These are phyloP conservation scores for Tonatia bakeri DNA, from an alignment of 2,113 vertebrate species.

Conservation along the genomic window DNA sequence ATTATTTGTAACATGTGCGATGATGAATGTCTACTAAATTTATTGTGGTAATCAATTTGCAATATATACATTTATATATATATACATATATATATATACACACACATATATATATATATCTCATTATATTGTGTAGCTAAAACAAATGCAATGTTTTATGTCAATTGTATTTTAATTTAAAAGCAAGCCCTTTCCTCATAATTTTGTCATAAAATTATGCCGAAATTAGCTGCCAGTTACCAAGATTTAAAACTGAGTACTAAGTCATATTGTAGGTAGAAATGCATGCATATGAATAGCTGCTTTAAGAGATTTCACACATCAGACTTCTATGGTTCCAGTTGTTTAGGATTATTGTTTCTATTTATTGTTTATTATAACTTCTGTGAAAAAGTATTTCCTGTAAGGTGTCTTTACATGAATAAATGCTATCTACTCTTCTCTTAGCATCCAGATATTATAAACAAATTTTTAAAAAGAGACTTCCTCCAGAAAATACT, in stretches of 20 bases:
- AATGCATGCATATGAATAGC: background rate
- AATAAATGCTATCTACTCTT: background rate
- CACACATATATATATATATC: background rate
- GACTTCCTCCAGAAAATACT: background rate
- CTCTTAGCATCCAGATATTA: background rate
- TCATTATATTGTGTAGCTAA: no score
- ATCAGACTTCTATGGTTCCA: background rate
- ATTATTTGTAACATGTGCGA: background rate
- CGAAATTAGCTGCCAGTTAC: background rate
- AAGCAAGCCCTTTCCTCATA: background rate
- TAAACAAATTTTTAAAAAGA: background rate
- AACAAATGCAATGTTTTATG: background rate
- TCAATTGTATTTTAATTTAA: background rate
- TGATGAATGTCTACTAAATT: background rate
- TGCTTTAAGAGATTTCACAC: constrained; percentile 4
- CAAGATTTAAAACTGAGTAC: background rate
- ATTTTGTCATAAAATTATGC: background rate
- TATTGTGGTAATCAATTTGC: background rate
- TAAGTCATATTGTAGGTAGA: background rate
- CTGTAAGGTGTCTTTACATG: background rate
- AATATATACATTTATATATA: no score
- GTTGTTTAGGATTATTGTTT: background rate
- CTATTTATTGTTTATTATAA: background rate
- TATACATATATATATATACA: background rate
- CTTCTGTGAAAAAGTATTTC: background rate